Conservation (phyloP, 2,888 invertebrate species). For the Volucella zonaria region DNA sequence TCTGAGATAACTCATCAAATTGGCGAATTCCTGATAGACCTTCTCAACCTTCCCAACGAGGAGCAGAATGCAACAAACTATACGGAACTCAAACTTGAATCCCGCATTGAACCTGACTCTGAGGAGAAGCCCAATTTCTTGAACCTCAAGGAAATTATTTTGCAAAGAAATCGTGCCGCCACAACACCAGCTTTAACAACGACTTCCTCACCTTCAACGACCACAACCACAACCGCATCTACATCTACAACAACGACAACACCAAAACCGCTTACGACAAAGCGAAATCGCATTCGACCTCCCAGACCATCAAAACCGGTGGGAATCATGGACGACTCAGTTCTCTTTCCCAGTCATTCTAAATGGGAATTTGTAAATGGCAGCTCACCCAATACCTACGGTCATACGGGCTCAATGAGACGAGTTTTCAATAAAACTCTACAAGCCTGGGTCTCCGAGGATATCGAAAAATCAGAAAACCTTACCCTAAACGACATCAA, state of each 20-base stretch:
- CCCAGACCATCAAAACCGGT: conserved; percentile 77
- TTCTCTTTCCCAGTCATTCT: conserved; percentile 81
- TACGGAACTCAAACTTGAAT: conserved; percentile 68
- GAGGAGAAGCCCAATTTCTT: conserved; percentile 79
- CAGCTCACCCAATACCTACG: conserved; percentile 77
- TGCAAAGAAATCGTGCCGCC: conserved; percentile 77
- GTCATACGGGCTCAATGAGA: conserved; percentile 82
- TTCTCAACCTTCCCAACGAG: conserved; percentile 80
- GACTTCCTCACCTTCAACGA: conserved; percentile 52
- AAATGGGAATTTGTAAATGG: conserved; percentile 86
- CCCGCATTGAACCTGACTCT: conserved; percentile 75
- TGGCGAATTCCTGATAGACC: conserved; percentile 81
- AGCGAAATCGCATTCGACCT: conserved; percentile 75
- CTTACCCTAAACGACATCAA: conserved; percentile 79
- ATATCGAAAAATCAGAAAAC: conserved; percentile 80
- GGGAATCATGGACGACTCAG: conserved; percentile 80
- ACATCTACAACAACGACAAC: conserved; percentile 58
- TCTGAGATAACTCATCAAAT: conserved; percentile 80
- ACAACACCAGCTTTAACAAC: conserved; percentile 18
- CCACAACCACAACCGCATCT: conserved; percentile 48
- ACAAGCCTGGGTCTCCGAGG: conserved; percentile 86
- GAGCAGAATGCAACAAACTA: conserved; percentile 55
- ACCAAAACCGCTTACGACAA: conserved; percentile 68
- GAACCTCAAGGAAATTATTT: conserved; percentile 82
- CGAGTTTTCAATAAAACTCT: conserved; percentile 86